These are phyloP conservation scores for Bedellia somnulentella DNA, from an alignment of 2,888 invertebrate genomes.

Conservation along the genomic window DNA sequence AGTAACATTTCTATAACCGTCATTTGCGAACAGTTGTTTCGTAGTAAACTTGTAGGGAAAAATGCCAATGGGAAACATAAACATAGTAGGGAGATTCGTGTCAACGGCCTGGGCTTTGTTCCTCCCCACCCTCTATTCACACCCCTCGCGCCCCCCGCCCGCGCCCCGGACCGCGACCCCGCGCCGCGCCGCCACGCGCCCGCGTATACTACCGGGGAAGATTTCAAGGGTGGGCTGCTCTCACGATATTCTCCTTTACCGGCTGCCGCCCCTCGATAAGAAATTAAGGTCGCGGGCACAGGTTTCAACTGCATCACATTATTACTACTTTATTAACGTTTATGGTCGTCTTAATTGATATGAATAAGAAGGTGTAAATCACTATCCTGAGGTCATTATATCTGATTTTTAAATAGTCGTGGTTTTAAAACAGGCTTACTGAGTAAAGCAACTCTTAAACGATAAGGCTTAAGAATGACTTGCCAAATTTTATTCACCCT, in stretches of 20 bases:
- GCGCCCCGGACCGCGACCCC: conserved; percentile 4
- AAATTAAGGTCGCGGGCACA: conserved; percentile 38
- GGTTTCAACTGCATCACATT: too few species aligned
- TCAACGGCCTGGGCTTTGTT: conserved; percentile 48
- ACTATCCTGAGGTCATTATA: too few species aligned
- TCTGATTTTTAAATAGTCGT: too few species aligned
- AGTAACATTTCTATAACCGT: too few species aligned
- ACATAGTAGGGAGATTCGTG: conserved; percentile 48
- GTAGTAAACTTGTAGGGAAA: conserved; percentile 26
- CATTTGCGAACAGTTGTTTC: conserved; percentile 4
- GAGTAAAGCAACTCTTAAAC: too few species aligned
- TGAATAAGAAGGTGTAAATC: too few species aligned
- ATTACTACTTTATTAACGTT: too few species aligned
- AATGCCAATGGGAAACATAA: conserved; percentile 45
- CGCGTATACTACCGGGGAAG: conserved; percentile 20
- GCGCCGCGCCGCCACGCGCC: conserved; percentile 12
- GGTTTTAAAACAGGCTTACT: too few species aligned
- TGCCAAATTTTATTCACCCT: too few species aligned
- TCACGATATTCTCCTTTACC: conserved; percentile 28
- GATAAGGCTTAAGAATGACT: too few species aligned
- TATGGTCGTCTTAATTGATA: too few species aligned
- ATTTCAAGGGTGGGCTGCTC: conserved; percentile 39
- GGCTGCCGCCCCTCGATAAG: too few species aligned
- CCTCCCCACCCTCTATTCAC: conserved; percentile 14
- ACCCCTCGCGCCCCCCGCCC: conserved; percentile 7